Base-by-base conservation (phyloP, 2,797 vertebrate genomes). In the Phoeniculus purpureus region DNA sequence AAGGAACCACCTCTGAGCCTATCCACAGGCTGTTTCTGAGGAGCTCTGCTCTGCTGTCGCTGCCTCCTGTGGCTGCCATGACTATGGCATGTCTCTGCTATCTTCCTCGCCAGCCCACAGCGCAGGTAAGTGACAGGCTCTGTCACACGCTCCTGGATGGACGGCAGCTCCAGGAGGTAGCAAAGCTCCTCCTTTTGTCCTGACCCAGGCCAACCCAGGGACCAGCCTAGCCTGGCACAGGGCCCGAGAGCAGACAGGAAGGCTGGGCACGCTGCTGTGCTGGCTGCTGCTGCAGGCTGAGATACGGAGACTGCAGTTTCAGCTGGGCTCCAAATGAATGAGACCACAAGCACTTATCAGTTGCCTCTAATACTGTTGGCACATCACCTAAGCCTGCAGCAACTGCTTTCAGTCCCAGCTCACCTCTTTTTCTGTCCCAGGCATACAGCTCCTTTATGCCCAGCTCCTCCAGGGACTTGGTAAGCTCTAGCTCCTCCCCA, bases 371-470 rank as follows among this genome's bases (percentile, higher is more conserved):
- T 43, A 71, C 0, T 34, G 8, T 9, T 52, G 32, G n/a, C 26
- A 65, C 12, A 29, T 6, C 13, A 55, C 17, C 71, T 43, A 76
- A 64, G 10, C 7, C 27, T 20, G 21, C 7, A 55, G 62, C 1
- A 10, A n/a, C 12, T 0, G 0, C 29, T 52, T 55, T 61, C 27
- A 50, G 50, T 43, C 18, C 26, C 34, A 45, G 51, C 97, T 97
- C 87, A 99, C 99, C 99, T 97, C 98, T 97, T 86, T 98, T 98
- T 85, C 98, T 98, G 97, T 99, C 98, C 92, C 98, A 98, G 3
- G 98, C 98, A 0, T 99, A 99, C 32, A 99, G 97, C 81, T 99
- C 99, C 75, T 98, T 98, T 93, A 99, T 98, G 2, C 98, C 98
- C 74, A 99, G 97, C 77, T 99, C 98, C 6, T 97, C 97, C 88